Evolutionary conservation across 2,113 vertebrate genomes (phyloP), one percentile per base, ranked within the genome.

Genomic region (Oncorhynchus kisutch): DNA sequence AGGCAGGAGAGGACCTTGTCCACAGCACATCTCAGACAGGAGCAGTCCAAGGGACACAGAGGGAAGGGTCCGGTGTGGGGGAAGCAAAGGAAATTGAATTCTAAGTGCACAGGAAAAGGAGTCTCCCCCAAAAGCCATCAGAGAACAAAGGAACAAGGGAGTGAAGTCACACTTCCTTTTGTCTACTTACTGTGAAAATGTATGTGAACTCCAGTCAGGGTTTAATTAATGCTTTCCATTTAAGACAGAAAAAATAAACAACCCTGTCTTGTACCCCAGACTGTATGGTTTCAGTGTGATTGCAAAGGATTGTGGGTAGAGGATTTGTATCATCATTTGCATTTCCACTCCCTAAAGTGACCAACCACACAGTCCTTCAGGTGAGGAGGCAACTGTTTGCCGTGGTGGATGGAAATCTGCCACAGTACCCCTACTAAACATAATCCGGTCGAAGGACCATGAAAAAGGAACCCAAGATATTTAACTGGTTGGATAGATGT

Each of bases 31-130:
- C 57, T 67, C 12, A 51, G 39, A 62, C 73, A 70, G 31, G 7
- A 62, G 72, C n/a, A 39, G 45, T 67, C 54, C 9, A 25, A 54
- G 70, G 71, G 78, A 45, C 34, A 65, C 5, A 0, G 22, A 64
- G 71, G 75, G 67, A 0, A 16, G 73, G 64, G 66, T 45, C 39
- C 39, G 9, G 39, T 9, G 48, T 27, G 25, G 24, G 70, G 75
- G 22, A 51, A 77, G 68, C 34, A 54, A 49, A 79, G 74, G 75
- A 84, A 83, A 83, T 76, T 59, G 81, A 82, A 69, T 78, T 83
- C 20, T 79, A 67, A 67, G 66, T 49, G 67, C 39, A 77, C 70
- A 81, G 81, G 84, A 84, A 84, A 75, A 75, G 60, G 73, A 82
- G 76, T 76, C 66, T 7, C 34, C 57, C 11, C 39, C 57, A 57